A percentile compares a stretch with the other conserved stretches of the same genome.
phyloP scores from a whole-genome alignment of 2,113 vertebrate species.

The Pungitius pungitius region DNA sequence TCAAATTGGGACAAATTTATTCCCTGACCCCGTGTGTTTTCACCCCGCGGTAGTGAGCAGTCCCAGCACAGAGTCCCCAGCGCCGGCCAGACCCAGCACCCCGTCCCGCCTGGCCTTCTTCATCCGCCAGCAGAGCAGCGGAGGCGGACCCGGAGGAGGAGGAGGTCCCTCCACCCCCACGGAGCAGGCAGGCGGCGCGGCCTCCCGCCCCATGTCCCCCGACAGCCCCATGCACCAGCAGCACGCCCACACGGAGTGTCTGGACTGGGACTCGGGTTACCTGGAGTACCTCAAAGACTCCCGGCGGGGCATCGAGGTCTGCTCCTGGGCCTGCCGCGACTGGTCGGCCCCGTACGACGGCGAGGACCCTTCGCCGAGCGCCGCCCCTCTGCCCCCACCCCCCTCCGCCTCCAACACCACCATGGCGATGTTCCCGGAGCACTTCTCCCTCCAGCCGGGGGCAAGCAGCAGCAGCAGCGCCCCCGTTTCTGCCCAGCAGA shows the following conservation, averaged over 20 bases:
- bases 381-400: conserved; percentile 61
- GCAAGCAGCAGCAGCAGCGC: conserved; percentile 17
- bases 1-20: neutral
- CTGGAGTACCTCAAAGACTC: conserved; percentile 93
- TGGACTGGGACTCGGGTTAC: conserved; percentile 91
- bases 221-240: conserved; percentile 84
- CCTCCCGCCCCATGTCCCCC: conserved; percentile 55
- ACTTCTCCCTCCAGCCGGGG: conserved; percentile 75
- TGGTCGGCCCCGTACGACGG: conserved; percentile 97
- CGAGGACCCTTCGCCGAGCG: conserved; percentile 83
- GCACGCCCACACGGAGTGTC: conserved; percentile 50
- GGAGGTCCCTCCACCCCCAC: conserved; percentile 51
- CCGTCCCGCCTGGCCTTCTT: conserved; percentile 92
- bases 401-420: conserved; percentile 71
- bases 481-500: conserved; percentile 64
- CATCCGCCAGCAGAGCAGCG: conserved; percentile 85
- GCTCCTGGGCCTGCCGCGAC: conserved; percentile 87
- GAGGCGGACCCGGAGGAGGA: conserved; percentile 68
- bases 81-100: conserved; percentile 86
- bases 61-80: conserved; percentile 84
- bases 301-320: conserved; percentile 84
- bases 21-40: neutral
- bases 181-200: conserved; percentile 57
- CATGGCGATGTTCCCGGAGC: conserved; percentile 77
- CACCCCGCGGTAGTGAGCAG: conserved; percentile 81